phyloP scores from a whole-genome alignment of 2,888 invertebrate species.

The Spisula solida region DNA sequence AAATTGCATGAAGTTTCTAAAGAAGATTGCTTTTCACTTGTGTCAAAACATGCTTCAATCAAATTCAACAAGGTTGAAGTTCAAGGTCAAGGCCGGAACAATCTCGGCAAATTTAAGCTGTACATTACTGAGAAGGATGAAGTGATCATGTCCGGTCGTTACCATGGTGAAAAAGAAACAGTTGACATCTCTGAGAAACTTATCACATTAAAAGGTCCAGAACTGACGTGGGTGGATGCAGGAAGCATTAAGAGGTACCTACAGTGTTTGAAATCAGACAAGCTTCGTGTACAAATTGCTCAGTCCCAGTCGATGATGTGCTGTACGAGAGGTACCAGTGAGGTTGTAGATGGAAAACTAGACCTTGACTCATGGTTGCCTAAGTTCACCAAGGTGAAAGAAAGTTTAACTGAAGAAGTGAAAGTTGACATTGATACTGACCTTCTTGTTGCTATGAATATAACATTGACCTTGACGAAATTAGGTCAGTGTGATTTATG shows the following conservation, averaged over 20 bases:
- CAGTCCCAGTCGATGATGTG: slow-evolving; percentile 46
- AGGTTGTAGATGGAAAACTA: slow-evolving; percentile 52
- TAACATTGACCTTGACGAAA: slow-evolving; percentile 68
- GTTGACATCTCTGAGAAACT: slow-evolving; percentile 67
- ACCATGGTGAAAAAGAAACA: slow-evolving; percentile 63
- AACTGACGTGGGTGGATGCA: slow-evolving; percentile 71
- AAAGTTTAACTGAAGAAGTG: slow-evolving; percentile 56
- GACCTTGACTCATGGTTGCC: slow-evolving; percentile 45
- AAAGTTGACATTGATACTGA: slow-evolving; percentile 63
- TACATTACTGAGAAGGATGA: slow-evolving; percentile 73
- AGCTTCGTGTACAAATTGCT: slow-evolving; percentile 64
- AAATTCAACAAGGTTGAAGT: slow-evolving; percentile 71
- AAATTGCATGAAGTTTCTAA: slow-evolving; percentile 85
- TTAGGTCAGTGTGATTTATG: slow-evolving; percentile 78
- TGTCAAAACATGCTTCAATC: slow-evolving; percentile 77
- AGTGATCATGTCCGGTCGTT: slow-evolving; percentile 55
- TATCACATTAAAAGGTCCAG: slow-evolving; percentile 77
- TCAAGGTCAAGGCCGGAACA: slow-evolving; percentile 58
- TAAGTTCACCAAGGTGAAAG: slow-evolving; percentile 44
- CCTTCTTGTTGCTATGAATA: slow-evolving; percentile 50
- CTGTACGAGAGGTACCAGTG: slow-evolving; percentile 35
- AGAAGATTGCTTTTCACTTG: slow-evolving; percentile 77
- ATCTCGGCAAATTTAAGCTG: slow-evolving; percentile 78
- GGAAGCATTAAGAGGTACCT: slow-evolving; percentile 83
- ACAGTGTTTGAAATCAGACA: slow-evolving; percentile 81